phyloP scores from a whole-genome alignment of 2,888 invertebrate species.

The Dolomedes plantarius region DNA sequence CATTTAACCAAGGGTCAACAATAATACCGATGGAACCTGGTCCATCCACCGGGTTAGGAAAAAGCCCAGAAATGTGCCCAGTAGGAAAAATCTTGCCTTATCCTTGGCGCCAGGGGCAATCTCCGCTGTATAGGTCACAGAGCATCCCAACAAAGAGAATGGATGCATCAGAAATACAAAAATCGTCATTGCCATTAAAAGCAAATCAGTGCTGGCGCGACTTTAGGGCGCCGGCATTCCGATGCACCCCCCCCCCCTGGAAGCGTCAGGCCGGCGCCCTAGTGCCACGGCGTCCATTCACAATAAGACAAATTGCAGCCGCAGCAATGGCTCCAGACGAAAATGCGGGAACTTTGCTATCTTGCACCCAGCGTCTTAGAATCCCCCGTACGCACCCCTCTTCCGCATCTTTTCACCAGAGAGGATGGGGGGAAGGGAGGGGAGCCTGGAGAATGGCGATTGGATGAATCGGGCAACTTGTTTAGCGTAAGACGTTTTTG shows the following conservation, averaged over 20 bases:
- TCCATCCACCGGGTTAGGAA: too few species aligned
- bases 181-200: slow-evolving; percentile 45
- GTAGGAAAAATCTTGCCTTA: too few species aligned
- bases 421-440: background rate
- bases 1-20: too few species aligned
- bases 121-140: slow-evolving; percentile 15
- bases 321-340: slow-evolving; percentile 3
- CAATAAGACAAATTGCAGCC: slow-evolving; percentile 43
- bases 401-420: background rate
- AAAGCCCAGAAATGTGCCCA: too few species aligned
- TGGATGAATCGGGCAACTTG: background rate
- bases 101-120: background rate
- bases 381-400: background rate
- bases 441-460: background rate
- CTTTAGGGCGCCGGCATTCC: slow-evolving; percentile 18
- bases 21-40: too few species aligned
- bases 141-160: background rate
- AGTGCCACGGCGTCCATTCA: background rate
- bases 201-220: slow-evolving; percentile 49
- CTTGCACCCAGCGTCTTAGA: background rate
- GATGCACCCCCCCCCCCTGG: background rate
- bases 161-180: slow-evolving; percentile 25
- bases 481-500: background rate
- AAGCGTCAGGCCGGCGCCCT: background rate
- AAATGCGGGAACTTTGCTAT: slow-evolving; percentile 11